phyloP scores from a whole-genome alignment of 2,113 vertebrate genomes.

The Lepus americanus region DNA sequence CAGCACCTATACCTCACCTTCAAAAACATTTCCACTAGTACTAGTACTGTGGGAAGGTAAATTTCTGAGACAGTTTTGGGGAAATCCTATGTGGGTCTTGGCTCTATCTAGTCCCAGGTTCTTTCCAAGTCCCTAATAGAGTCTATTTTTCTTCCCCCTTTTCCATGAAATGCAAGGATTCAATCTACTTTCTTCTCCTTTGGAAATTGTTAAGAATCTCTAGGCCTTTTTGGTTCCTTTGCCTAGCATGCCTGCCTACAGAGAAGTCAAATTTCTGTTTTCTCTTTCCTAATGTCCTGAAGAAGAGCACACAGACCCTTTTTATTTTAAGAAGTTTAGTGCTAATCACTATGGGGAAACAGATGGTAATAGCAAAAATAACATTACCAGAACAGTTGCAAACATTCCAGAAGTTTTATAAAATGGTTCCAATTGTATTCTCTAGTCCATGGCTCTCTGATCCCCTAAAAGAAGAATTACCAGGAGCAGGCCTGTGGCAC shows the following conservation, averaged over 20 bases:
- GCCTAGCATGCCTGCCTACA: not conserved
- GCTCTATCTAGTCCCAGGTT: not conserved
- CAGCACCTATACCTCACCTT: not conserved
- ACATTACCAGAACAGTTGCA: not conserved
- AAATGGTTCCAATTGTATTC: not conserved
- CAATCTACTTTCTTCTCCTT: not conserved
- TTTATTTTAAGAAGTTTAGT: slow-evolving; percentile 76
- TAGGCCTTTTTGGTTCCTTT: not conserved
- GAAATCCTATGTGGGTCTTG: not conserved
- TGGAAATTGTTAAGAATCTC: not conserved
- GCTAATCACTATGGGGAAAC: slow-evolving; percentile 65
- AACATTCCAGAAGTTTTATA: slow-evolving; percentile 65
- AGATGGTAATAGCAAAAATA: slow-evolving; percentile 76
- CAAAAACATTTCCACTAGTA: not conserved
- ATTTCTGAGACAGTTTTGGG: not conserved
- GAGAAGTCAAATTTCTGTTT: slow-evolving; percentile 9
- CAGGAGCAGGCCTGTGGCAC: not conserved
- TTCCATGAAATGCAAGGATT: not conserved
- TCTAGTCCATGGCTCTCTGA: not conserved
- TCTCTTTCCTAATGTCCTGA: slow-evolving; percentile 53
- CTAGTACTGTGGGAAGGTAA: not conserved
- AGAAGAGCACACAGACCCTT: slow-evolving; percentile 49
- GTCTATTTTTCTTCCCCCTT: not conserved
- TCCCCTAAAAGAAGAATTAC: not conserved
- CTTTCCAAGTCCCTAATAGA: not conserved